phyloP scores from a whole-genome alignment of 1,140 invertebrate genomes.

The Drosophila punjabiensis region DNA sequence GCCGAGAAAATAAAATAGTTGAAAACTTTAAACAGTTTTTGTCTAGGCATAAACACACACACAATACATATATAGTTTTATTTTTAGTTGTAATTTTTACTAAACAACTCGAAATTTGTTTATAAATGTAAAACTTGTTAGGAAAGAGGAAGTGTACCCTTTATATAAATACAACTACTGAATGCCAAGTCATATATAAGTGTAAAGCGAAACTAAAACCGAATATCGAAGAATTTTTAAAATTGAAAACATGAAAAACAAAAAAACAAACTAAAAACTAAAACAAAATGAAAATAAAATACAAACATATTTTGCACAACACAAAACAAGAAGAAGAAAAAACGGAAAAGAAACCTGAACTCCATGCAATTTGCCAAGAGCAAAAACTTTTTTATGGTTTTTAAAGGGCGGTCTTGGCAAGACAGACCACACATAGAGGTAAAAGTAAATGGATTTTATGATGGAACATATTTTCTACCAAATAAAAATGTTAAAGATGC shows the following conservation, averaged over 20 bases:
- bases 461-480: conserved; percentile 56
- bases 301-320: conserved; percentile 41
- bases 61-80: conserved; percentile 29
- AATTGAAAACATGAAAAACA: conserved; percentile 38
- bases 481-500: conserved; percentile 43
- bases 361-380: conserved; percentile 32
- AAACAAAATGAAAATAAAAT: conserved; percentile 31
- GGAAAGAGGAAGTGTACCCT: background rate
- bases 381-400: conserved; percentile 48
- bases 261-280: conserved; percentile 35
- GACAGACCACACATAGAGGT: conserved; percentile 8
- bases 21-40: conserved; percentile 43
- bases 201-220: conserved; percentile 60
- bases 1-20: conserved; percentile 30
- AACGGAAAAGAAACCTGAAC: conserved; percentile 1
- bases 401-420: conserved; percentile 34
- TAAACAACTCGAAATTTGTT: conserved; percentile 53
- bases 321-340: conserved; percentile 4
- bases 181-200: conserved; percentile 65
- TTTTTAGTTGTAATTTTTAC: conserved; percentile 48
- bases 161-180: conserved; percentile 40
- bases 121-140: conserved; percentile 50
- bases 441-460: conserved; percentile 10
- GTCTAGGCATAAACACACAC: conserved; percentile 11
- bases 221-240: conserved; percentile 54